Conservation (phyloP, 2,113 vertebrate genomes). For the Oriolus oriolus region DNA sequence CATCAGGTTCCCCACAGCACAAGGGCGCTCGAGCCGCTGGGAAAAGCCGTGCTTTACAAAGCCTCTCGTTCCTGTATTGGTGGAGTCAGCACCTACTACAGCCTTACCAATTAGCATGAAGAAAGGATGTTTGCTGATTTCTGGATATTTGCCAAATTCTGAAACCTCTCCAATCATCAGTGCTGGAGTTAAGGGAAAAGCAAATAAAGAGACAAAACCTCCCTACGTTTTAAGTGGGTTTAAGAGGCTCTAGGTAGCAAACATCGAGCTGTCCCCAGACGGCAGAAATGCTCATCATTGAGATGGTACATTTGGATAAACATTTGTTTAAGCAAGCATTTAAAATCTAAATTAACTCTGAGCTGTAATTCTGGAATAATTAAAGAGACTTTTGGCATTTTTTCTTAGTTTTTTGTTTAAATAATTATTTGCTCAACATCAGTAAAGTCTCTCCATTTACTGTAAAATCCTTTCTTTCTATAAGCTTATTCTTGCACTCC, state of each 20-base stretch:
- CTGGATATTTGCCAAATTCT: neutral
- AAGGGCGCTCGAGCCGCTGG: neutral
- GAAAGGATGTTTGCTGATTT: neutral
- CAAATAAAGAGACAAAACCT: neutral
- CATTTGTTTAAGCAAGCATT: neutral
- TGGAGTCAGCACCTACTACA: neutral
- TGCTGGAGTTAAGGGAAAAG: neutral
- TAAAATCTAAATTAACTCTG: neutral
- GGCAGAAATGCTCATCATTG: neutral
- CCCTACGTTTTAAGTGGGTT: neutral
- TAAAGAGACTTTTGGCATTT: neutral
- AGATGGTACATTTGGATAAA: neutral
- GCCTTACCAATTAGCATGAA: neutral
- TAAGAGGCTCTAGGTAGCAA: neutral
- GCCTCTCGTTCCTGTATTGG: neutral
- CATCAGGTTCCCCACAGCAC: neutral
- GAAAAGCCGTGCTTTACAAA: neutral
- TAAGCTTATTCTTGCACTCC: neutral
- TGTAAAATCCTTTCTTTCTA: neutral
- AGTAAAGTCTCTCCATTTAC: neutral
- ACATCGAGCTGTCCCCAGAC: neutral
- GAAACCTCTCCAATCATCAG: neutral
- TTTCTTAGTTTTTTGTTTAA: neutral
- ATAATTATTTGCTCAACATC: neutral
- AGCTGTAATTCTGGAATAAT: neutral